Evolutionary conservation across 2,888 invertebrate genomes (phyloP).

Genomic region (Iphiclides podalirius): DNA sequence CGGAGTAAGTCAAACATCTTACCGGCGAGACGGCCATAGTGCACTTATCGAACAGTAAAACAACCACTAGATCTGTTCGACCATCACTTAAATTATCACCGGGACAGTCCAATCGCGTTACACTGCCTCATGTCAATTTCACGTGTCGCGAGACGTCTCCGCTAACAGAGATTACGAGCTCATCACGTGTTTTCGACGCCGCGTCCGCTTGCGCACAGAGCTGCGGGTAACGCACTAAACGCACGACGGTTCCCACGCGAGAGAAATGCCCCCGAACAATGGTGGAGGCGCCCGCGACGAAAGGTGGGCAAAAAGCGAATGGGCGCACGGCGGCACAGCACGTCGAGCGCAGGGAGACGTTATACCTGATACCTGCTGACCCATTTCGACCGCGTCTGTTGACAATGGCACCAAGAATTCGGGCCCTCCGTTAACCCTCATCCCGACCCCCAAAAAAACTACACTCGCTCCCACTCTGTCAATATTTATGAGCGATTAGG

Average conservation of each 20-base stretch:
- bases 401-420: conserved; percentile 39
- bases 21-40: conserved; percentile 64
- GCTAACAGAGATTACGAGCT: conserved; percentile 46
- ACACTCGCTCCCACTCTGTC: conserved; percentile 4
- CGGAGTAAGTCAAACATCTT: conserved; percentile 37
- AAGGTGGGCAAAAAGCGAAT: conserved; percentile 79
- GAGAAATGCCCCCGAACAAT: conserved; percentile 64
- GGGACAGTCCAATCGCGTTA: conserved; percentile 45
- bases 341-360: background rate
- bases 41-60: conserved; percentile 51
- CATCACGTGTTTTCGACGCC: conserved; percentile 54
- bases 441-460: conserved; percentile 5
- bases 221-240: conserved; percentile 53
- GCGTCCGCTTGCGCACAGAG: conserved; percentile 50
- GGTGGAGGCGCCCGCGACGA: conserved; percentile 73
- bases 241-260: conserved; percentile 69
- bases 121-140: conserved; percentile 49
- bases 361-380: conserved; percentile 60
- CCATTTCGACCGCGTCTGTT: conserved; percentile 59
- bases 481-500: conserved; percentile 20
- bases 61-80: conserved; percentile 59
- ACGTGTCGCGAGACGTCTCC: conserved; percentile 35
- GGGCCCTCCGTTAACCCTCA: conserved; percentile 28
- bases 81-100: conserved; percentile 70
- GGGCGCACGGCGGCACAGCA: too few species aligned